A percentile compares a stretch with the other conserved stretches of the same genome.
phyloP scores from a whole-genome alignment of 2,888 invertebrate genomes.

The Sarcophaga rosellei region DNA sequence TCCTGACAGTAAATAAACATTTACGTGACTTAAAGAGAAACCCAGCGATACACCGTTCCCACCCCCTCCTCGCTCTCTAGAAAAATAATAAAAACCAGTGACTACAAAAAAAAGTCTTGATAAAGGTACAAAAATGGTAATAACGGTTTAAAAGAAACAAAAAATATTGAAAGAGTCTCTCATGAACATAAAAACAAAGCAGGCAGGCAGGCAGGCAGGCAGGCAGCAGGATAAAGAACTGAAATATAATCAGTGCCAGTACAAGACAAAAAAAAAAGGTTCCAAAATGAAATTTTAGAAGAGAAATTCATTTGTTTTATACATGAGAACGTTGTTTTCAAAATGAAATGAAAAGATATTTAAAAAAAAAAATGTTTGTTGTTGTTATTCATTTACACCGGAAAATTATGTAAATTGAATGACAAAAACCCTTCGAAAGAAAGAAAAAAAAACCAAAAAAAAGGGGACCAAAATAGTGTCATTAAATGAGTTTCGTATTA shows the following conservation, averaged over 20 bases:
- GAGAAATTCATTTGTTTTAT: neutral
- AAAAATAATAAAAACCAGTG: neutral
- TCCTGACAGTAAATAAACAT: slow-evolving; percentile 56
- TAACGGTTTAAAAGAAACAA: slow-evolving; percentile 23
- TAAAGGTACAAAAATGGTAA: slow-evolving; percentile 43
- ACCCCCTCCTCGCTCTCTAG: neutral
- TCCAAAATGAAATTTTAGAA: neutral
- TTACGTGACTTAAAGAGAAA: slow-evolving; percentile 59
- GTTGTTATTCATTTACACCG: slow-evolving; percentile 16
- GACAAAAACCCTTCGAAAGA: neutral
- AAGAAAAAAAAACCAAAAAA: neutral
- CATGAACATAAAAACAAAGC: no score
- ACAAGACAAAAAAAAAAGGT: slow-evolving; percentile 1
- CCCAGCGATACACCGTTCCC: no score
- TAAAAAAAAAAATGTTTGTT: slow-evolving; percentile 7
- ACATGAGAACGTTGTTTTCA: slow-evolving; percentile 9
- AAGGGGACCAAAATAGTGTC: neutral
- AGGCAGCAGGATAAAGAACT: neutral
- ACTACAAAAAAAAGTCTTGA: slow-evolving; percentile 8
- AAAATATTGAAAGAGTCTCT: neutral
- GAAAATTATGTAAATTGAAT: slow-evolving; percentile 39
- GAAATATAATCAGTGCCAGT: neutral
- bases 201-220: no score
- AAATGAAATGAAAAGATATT: slow-evolving; percentile 18
- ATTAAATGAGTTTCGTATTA: neutral